Conservation (phyloP, 2,797 vertebrate genomes). For the Anas capensis region DNA sequence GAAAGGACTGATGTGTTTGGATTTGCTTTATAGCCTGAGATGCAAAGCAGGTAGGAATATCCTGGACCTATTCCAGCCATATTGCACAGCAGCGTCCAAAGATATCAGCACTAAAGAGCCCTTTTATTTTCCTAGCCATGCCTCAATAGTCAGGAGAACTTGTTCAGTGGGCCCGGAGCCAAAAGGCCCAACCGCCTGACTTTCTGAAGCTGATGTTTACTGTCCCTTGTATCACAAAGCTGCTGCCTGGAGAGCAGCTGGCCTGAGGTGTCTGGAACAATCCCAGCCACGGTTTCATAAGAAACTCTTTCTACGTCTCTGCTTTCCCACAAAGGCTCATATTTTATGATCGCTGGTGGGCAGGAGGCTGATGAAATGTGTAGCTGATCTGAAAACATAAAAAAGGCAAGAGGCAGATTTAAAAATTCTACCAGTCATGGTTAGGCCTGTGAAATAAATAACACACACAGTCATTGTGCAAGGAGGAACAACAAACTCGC, state of each 20-base stretch:
- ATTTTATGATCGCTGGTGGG: conserved; percentile 61
- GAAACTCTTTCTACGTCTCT: conserved; percentile 56
- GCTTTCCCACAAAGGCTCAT: conserved; percentile 59
- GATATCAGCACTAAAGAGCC: conserved; percentile 32
- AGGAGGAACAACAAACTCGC: conserved; percentile 55
- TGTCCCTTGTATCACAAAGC: conserved; percentile 49
- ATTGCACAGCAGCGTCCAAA: neutral
- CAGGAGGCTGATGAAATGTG: conserved; percentile 62
- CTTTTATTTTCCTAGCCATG: conserved; percentile 21
- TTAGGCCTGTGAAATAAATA: conserved; percentile 56
- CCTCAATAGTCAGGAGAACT: conserved; percentile 45
- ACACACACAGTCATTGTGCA: conserved; percentile 43
- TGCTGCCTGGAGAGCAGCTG: conserved; percentile 61
- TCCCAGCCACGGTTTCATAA: conserved; percentile 55
- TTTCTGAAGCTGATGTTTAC: conserved; percentile 50
- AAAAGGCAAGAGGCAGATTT: conserved; percentile 42
- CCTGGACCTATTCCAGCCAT: conserved; percentile 15
- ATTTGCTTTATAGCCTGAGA: conserved; percentile 25
- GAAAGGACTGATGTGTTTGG: neutral
- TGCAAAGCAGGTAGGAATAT: conserved; percentile 51
- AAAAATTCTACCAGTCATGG: conserved; percentile 48
- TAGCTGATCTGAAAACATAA: conserved; percentile 45
- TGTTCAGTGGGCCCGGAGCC: conserved; percentile 11
- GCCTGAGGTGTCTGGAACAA: conserved; percentile 71
- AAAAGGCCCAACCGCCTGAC: conserved; percentile 28